phyloP scores from a whole-genome alignment of 2,888 invertebrate genomes.

The Phortica okadai region DNA sequence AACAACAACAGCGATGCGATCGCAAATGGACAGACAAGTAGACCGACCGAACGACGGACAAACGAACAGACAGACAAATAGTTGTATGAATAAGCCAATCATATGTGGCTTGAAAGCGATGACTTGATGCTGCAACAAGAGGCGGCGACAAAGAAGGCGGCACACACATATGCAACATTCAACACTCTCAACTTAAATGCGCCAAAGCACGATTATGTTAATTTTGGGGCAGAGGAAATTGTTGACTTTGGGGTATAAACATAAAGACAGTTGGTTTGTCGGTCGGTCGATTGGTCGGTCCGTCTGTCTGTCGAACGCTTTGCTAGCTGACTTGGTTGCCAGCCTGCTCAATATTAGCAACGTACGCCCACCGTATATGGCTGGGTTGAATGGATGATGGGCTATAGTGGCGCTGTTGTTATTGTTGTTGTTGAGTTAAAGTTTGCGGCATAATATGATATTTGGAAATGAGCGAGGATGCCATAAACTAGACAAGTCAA shows the following conservation, averaged over 20 bases:
- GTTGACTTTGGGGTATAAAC: conserved; percentile 40
- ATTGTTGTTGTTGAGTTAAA: background rate
- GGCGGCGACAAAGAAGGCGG: background rate
- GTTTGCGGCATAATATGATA: conserved; percentile 25
- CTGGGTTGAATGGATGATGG: conserved; percentile 18
- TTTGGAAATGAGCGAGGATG: conserved; percentile 24
- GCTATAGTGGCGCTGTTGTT: background rate
- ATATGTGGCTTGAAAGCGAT: background rate
- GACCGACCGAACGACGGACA: background rate
- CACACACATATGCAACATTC: conserved; percentile 12
- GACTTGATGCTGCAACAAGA: background rate
- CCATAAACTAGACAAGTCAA: conserved; percentile 16
- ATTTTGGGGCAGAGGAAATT: conserved; percentile 48
- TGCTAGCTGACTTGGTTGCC: background rate
- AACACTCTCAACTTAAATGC: conserved; percentile 2
- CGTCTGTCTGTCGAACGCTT: background rate
- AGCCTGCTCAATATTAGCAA: conserved; percentile 55
- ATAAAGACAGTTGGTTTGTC: conserved; percentile 29
- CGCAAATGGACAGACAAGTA: background rate
- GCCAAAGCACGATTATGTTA: conserved; percentile 65
- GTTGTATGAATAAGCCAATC: background rate
- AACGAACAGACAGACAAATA: background rate
- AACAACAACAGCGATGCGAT: background rate
- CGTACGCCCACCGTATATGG: conserved; percentile 69
- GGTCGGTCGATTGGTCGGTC: background rate